phyloP scores from a whole-genome alignment of 2,113 vertebrate genomes.

The Podilymbus podiceps region DNA sequence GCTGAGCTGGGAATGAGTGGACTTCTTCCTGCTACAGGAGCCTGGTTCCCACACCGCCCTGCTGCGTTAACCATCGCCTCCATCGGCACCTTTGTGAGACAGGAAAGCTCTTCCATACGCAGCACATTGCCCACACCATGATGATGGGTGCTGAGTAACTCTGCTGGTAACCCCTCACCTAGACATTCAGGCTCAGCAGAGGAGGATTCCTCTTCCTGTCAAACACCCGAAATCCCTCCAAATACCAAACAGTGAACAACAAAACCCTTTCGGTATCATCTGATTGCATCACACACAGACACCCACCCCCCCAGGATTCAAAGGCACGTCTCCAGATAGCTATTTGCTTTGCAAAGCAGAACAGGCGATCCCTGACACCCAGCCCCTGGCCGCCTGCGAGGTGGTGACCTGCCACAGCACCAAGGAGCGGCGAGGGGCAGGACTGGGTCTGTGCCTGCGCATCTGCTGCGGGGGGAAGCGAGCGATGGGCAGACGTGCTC shows the following conservation, averaged over 20 bases:
- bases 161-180: background rate
- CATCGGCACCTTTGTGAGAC: background rate
- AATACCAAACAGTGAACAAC: background rate
- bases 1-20: background rate
- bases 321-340: background rate
- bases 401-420: background rate
- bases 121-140: background rate
- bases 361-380: background rate
- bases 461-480: background rate
- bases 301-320: background rate
- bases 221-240: background rate
- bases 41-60: background rate
- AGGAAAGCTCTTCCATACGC: background rate
- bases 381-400: background rate
- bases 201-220: background rate
- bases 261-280: background rate
- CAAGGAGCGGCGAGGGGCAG: background rate
- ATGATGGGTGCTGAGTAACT: background rate
- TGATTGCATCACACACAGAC: constrained; percentile 12
- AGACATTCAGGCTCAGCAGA: background rate
- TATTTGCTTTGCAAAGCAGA: background rate
- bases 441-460: background rate
- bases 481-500: background rate
- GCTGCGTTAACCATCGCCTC: background rate
- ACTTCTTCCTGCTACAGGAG: background rate